Evolutionary conservation across 2,888 invertebrate genomes (phyloP).

Genomic region (Cyclophora punctaria): DNA sequence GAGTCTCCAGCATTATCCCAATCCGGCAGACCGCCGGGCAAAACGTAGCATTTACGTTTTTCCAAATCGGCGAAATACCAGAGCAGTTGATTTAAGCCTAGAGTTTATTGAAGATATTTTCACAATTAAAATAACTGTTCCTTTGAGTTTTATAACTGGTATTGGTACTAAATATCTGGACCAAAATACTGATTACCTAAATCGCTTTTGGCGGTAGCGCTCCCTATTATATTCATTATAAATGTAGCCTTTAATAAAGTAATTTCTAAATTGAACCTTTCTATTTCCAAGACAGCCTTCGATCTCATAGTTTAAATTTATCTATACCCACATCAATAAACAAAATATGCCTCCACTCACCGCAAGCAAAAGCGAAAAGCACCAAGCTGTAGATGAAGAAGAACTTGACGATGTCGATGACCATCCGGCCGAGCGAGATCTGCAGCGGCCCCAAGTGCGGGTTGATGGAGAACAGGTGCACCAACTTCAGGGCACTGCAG

Average conservation of each 20-base stretch:
- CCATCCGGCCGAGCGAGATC: conserved; percentile 92
- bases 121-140: neutral
- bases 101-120: neutral
- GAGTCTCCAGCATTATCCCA: conserved; percentile 85
- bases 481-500: conserved; percentile 88
- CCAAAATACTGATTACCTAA: too few species aligned
- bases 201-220: too few species aligned
- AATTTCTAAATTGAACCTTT: too few species aligned
- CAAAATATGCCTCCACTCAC: conserved; percentile 57
- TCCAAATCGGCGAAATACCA: conserved; percentile 96
- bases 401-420: conserved; percentile 93
- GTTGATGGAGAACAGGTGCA: conserved; percentile 94
- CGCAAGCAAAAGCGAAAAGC: conserved; percentile 94
- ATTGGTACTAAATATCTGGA: too few species aligned
- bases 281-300: too few species aligned
- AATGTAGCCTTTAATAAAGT: too few species aligned
- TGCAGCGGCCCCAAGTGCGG: conserved; percentile 94
- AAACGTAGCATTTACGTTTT: conserved; percentile 83
- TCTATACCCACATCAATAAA: neutral
- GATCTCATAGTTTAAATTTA: too few species aligned
- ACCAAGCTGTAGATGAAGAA: conserved; percentile 92
- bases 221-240: too few species aligned
- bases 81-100: conserved; percentile 88
- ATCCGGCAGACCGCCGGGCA: conserved; percentile 82
- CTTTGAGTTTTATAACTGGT: too few species aligned